These are phyloP conservation scores for Aramus guarauna DNA, from an alignment of 2,113 vertebrate genomes.

Conservation along the genomic window DNA sequence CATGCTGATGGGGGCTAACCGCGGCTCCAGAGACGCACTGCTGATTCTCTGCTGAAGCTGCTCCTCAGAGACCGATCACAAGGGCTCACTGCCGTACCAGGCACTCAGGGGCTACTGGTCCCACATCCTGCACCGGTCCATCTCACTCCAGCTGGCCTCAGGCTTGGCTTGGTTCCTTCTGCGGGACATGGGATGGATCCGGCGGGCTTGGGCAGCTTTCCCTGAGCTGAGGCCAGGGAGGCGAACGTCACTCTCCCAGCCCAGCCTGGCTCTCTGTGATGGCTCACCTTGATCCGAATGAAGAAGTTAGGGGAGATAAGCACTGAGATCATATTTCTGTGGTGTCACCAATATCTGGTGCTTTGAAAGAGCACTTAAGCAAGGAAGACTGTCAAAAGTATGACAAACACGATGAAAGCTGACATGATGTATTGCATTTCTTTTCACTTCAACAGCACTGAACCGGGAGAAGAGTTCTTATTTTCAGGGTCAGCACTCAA, in stretches of 20 bases:
- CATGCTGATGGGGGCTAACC: accelerated
- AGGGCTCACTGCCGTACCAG: background rate
- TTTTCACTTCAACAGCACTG: background rate
- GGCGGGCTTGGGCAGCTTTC: background rate
- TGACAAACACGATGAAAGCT: background rate
- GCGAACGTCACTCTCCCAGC: background rate
- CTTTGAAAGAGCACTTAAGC: background rate
- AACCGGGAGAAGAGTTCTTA: background rate
- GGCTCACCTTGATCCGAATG: background rate
- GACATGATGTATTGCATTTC: background rate
- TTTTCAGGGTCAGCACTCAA: background rate
- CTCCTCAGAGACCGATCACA: background rate
- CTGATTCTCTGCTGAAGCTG: background rate
- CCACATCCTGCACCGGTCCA: accelerated
- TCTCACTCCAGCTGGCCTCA: background rate
- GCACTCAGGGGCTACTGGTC: background rate
- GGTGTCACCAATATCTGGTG: background rate
- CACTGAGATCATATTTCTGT: background rate
- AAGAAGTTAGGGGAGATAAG: background rate
- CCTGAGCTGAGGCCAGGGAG: background rate
- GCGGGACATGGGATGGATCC: accelerated
- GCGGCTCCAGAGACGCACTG: accelerated
- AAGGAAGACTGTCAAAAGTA: background rate
- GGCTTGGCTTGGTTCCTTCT: background rate
- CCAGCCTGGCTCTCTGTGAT: background rate